phyloP scores from a whole-genome alignment of 2,113 vertebrate genomes.

The Chiloscyllium plagiosum region DNA sequence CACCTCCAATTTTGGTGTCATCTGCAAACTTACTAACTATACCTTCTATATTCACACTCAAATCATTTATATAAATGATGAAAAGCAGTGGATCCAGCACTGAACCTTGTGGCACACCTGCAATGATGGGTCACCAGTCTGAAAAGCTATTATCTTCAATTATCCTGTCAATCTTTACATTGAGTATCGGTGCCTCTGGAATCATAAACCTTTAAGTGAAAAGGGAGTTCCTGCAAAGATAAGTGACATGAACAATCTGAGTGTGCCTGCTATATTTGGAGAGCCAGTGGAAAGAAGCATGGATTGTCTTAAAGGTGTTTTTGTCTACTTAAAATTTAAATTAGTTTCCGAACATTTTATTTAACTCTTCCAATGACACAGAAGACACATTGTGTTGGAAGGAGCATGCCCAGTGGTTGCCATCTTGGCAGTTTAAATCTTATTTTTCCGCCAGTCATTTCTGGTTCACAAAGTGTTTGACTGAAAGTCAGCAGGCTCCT shows the following conservation, averaged over 20 bases:
- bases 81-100: no score
- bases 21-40: no score
- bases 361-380: neutral
- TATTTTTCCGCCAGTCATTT: neutral
- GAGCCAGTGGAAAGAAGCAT: neutral
- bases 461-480: neutral
- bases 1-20: no score
- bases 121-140: no score
- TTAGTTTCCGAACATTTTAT: neutral
- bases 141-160: neutral
- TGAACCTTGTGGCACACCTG: no score
- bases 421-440: neutral
- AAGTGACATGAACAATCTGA: neutral
- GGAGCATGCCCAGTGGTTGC: neutral
- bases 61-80: no score
- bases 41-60: no score
- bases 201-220: neutral
- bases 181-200: neutral
- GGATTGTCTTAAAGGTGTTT: neutral
- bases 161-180: neutral
- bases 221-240: neutral
- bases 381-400: neutral
- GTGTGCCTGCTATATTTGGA: neutral
- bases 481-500: neutral
- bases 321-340: neutral